Evolutionary conservation across 2,888 invertebrate genomes (phyloP).

Genomic region (Gandaritis pyraliata): DNA sequence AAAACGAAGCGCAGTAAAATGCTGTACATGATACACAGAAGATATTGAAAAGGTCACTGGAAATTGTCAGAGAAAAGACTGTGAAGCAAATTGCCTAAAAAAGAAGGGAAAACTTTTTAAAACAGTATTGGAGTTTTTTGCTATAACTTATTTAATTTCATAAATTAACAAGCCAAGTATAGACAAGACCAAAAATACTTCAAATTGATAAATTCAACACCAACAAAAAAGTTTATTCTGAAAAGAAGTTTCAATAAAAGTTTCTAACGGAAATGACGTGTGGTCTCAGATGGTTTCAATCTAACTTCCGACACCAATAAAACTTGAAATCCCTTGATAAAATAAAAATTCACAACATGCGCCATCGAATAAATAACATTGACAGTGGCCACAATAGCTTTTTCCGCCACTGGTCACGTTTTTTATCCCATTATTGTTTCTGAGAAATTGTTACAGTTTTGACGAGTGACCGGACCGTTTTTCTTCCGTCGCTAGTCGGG

Average conservation of each 20-base stretch:
- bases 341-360: conserved; percentile 81
- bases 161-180: too few species aligned
- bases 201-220: background rate
- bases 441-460: conserved; percentile 84
- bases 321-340: conserved; percentile 79
- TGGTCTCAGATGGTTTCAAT: conserved; percentile 52
- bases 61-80: too few species aligned
- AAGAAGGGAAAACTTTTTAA: too few species aligned
- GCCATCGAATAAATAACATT: conserved; percentile 82
- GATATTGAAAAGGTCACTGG: too few species aligned
- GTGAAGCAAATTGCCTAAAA: too few species aligned
- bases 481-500: conserved; percentile 73
- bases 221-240: background rate
- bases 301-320: conserved; percentile 66
- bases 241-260: conserved; percentile 9
- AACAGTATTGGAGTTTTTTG: too few species aligned
- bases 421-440: conserved; percentile 82
- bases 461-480: conserved; percentile 82
- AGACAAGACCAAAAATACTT: background rate
- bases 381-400: conserved; percentile 78
- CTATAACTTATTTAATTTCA: too few species aligned
- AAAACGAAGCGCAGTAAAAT: too few species aligned
- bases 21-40: too few species aligned
- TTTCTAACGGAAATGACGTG: conserved; percentile 26
- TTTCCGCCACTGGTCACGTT: conserved; percentile 68